phyloP scores from a whole-genome alignment of 2,888 invertebrate species.

The Scaptomyza reducta region DNA sequence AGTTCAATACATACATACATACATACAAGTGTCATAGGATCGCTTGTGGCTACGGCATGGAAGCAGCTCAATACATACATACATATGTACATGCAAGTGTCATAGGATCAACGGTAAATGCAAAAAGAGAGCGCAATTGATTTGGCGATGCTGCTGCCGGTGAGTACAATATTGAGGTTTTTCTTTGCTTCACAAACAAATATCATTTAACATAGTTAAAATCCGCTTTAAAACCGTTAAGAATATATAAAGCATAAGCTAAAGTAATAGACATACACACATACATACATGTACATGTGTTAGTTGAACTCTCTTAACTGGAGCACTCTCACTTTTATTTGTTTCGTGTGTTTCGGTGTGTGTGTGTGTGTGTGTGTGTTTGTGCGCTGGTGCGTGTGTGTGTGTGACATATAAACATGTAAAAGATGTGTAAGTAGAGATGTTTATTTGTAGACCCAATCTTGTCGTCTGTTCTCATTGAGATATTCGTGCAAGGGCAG shows the following conservation, averaged over 20 bases:
- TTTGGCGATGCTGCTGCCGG: neutral
- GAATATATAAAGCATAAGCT: too few species aligned
- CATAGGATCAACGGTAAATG: neutral
- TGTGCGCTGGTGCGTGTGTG: conserved; percentile 3
- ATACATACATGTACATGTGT: neutral
- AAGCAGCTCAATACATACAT: too few species aligned
- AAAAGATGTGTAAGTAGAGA: conserved; percentile 11
- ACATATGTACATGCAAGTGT: too few species aligned
- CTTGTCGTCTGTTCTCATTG: conserved; percentile 45
- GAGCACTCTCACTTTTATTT: neutral
- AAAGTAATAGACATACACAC: neutral
- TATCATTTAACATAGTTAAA: too few species aligned
- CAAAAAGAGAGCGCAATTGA: neutral
- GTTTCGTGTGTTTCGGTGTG: conserved; percentile 1
- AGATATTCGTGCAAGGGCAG: conserved; percentile 69
- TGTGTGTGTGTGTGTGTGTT: conserved; percentile 7
- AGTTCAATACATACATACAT: too few species aligned
- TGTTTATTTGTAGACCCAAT: conserved; percentile 55
- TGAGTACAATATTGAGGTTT: neutral
- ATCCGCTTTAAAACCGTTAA: neutral
- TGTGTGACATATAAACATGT: conserved; percentile 1
- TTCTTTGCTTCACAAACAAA: too few species aligned
- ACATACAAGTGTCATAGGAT: too few species aligned
- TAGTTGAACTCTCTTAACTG: neutral
- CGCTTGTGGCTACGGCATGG: too few species aligned